These are phyloP conservation scores for Patiria miniata DNA, from an alignment of 35 echinoderm and acorn worm genomes.

Conservation along the genomic window DNA sequence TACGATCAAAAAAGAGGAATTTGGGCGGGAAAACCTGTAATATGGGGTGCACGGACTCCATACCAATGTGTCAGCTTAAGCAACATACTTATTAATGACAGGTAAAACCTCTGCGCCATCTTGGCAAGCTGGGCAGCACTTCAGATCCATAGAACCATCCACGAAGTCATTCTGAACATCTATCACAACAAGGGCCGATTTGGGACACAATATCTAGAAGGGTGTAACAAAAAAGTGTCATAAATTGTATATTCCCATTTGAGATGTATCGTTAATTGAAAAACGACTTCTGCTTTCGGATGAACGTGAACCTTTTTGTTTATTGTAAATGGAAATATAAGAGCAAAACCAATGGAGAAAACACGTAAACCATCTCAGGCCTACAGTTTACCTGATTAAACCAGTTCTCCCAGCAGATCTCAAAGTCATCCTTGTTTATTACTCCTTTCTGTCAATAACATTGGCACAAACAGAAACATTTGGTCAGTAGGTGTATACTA, in stretches of 20 bases:
- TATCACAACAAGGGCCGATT: constrained; percentile 67
- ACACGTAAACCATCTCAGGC: too few relatives aligned
- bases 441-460: constrained; percentile 35
- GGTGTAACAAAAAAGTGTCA: not conserved
- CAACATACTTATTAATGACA: constrained; percentile 78
- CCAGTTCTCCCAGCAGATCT: constrained; percentile 58
- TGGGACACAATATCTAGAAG: constrained; percentile 68
- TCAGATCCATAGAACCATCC: constrained; percentile 68
- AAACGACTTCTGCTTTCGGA: too few relatives aligned
- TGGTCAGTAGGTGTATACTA: not conserved
- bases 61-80: too few relatives aligned
- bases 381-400: constrained; percentile 31
- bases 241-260: not conserved
- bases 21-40: too few relatives aligned
- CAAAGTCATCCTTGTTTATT: constrained; percentile 52
- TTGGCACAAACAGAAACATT: not conserved
- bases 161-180: constrained; percentile 99
- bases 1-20: too few relatives aligned
- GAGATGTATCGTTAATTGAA: too few relatives aligned
- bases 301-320: too few relatives aligned
- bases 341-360: too few relatives aligned
- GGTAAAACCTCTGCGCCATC: constrained; percentile 81
- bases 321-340: too few relatives aligned
- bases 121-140: constrained; percentile 37
- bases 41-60: too few relatives aligned